These are phyloP conservation scores for Lysiphlebus fabarum DNA, from an alignment of 1,140 invertebrate genomes.

Conservation along the genomic window DNA sequence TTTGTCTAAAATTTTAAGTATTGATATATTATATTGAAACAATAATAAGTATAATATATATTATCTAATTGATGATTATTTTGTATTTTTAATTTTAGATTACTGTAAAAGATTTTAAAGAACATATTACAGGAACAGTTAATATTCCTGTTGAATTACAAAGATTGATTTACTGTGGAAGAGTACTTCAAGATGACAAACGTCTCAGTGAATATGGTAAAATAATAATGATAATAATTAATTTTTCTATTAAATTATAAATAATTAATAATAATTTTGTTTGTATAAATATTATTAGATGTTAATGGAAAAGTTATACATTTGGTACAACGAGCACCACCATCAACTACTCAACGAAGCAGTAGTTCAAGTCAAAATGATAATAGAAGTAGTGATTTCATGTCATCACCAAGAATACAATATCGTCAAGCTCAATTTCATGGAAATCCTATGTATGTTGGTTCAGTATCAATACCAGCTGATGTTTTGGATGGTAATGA, in stretches of 20 bases:
- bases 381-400: slow-evolving; percentile 35
- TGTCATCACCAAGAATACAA: slow-evolving; percentile 30
- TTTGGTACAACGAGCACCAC: slow-evolving; percentile 83
- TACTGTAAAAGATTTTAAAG: slow-evolving; percentile 84
- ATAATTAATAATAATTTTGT: background rate
- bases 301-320: slow-evolving; percentile 90
- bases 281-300: slow-evolving; percentile 52
- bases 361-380: slow-evolving; percentile 41
- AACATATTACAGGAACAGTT: slow-evolving; percentile 73
- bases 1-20: background rate
- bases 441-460: slow-evolving; percentile 61
- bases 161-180: slow-evolving; percentile 87
- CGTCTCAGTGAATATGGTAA: slow-evolving; percentile 84
- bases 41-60: too few species aligned
- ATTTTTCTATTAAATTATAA: background rate
- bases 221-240: slow-evolving; percentile 18
- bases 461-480: slow-evolving; percentile 63
- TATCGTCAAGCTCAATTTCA: slow-evolving; percentile 46
- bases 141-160: slow-evolving; percentile 78
- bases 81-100: slow-evolving; percentile 59
- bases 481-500: slow-evolving; percentile 59
- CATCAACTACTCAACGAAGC: slow-evolving; percentile 44
- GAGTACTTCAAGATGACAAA: slow-evolving; percentile 88
- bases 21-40: background rate
- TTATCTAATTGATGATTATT: background rate